Evolutionary conservation across 2,797 vertebrate genomes (phyloP).

Genomic region (Graptemys geographica): DNA sequence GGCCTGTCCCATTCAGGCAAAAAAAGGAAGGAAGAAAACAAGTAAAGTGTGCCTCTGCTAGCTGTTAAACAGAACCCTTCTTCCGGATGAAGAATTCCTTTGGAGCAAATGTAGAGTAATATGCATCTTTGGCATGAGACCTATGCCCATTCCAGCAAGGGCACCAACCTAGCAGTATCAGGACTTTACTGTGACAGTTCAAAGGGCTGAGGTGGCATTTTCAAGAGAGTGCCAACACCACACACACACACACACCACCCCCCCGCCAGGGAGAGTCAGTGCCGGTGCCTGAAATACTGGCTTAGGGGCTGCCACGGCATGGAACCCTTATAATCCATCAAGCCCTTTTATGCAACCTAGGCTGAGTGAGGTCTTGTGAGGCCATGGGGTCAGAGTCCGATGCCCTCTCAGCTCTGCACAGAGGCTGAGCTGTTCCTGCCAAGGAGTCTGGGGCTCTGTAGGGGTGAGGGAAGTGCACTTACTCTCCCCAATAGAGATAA

Average conservation of each 20-base stretch:
- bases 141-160: accelerated
- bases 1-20: background rate
- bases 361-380: slow-evolving; percentile 58
- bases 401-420: slow-evolving; percentile 56
- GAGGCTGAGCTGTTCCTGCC: slow-evolving; percentile 38
- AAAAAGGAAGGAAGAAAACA: accelerated
- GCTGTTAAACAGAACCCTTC: background rate
- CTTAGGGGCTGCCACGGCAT: slow-evolving; percentile 21
- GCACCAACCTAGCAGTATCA: accelerated
- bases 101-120: accelerated
- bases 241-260: background rate
- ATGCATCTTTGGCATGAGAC: accelerated
- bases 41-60: background rate
- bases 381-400: slow-evolving; percentile 60
- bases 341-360: slow-evolving; percentile 64
- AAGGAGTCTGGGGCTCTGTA: background rate
- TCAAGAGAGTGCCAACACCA: background rate
- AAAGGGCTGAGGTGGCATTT: background rate
- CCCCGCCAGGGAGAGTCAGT: background rate
- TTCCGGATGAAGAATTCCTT: background rate
- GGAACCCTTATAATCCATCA: slow-evolving; percentile 69
- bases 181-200: background rate
- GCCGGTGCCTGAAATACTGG: slow-evolving; percentile 54
- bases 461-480: background rate
- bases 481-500: background rate